phyloP scores from a whole-genome alignment of 2,888 invertebrate species.

The Platycheirus albimanus region DNA sequence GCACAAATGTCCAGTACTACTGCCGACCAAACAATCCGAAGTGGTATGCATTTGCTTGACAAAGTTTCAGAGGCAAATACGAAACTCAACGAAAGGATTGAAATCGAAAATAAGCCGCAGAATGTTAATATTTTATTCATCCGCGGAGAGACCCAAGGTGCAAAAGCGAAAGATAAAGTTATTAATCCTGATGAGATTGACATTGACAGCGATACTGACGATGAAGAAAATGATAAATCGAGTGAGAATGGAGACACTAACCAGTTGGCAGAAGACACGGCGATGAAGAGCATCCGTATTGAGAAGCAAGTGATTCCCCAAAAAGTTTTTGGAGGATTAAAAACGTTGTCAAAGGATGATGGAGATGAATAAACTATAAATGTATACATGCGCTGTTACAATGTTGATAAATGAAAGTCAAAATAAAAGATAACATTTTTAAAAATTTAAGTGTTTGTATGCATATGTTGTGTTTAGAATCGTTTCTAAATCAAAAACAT shows the following conservation, averaged over 20 bases:
- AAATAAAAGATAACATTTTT: too few relatives aligned
- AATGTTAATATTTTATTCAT: slow-evolving; percentile 91
- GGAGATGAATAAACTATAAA: too few relatives aligned
- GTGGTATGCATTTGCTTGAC: slow-evolving; percentile 95
- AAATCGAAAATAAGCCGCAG: slow-evolving; percentile 60
- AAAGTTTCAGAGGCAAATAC: slow-evolving; percentile 87
- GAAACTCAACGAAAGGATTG: slow-evolving; percentile 76
- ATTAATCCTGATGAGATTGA: slow-evolving; percentile 95
- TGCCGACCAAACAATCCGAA: slow-evolving; percentile 89
- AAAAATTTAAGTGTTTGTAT: too few relatives aligned
- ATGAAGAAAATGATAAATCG: slow-evolving; percentile 85
- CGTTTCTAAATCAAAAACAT: too few relatives aligned
- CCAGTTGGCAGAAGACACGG: slow-evolving; percentile 84
- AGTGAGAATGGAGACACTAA: slow-evolving; percentile 85
- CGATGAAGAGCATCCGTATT: slow-evolving; percentile 87
- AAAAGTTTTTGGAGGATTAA: slow-evolving; percentile 94
- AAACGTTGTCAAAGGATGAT: slow-evolving; percentile 59
- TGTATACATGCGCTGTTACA: too few relatives aligned
- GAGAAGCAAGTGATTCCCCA: slow-evolving; percentile 93
- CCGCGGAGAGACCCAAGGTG: slow-evolving; percentile 92
- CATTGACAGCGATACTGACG: slow-evolving; percentile 89
- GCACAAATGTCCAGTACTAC: slow-evolving; percentile 95
- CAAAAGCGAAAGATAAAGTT: slow-evolving; percentile 86
- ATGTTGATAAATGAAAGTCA: too few relatives aligned
- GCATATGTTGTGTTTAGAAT: too few relatives aligned